Conservation (phyloP, 2,888 invertebrate species). For the Diarsia rubi region DNA sequence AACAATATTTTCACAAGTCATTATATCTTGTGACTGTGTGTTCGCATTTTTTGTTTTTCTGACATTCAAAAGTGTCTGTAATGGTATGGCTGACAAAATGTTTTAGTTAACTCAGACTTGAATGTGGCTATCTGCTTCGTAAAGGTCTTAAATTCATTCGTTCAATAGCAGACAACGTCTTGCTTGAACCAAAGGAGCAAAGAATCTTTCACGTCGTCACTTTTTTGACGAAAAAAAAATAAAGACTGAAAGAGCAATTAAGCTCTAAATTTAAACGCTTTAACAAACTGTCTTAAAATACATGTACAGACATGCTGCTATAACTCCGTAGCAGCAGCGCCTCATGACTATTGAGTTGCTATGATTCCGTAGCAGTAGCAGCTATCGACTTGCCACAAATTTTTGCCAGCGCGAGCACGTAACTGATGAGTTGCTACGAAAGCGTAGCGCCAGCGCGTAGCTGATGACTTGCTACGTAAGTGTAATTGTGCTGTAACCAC, state of each 20-base stretch:
- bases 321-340: neutral
- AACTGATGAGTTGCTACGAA: neutral
- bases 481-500: neutral
- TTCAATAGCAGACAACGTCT: neutral
- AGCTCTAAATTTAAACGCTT: no score
- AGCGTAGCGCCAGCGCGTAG: neutral
- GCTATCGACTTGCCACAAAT: neutral
- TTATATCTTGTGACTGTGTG: no score
- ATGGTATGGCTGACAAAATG: no score
- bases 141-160: neutral
- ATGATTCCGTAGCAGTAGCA: neutral
- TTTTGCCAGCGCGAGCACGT: neutral
- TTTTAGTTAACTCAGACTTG: no score
- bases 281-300: no score
- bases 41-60: no score
- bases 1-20: no score
- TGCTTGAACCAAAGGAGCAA: neutral
- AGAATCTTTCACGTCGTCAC: neutral
- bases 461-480: neutral
- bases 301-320: no score
- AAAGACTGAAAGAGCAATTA: neutral
- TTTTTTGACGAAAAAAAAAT: neutral
- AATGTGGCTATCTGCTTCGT: neutral
- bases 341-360: no score
- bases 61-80: no score